These are phyloP conservation scores for Armadillidium nasatum DNA, from an alignment of 1,140 invertebrate genomes.

Conservation along the genomic window DNA sequence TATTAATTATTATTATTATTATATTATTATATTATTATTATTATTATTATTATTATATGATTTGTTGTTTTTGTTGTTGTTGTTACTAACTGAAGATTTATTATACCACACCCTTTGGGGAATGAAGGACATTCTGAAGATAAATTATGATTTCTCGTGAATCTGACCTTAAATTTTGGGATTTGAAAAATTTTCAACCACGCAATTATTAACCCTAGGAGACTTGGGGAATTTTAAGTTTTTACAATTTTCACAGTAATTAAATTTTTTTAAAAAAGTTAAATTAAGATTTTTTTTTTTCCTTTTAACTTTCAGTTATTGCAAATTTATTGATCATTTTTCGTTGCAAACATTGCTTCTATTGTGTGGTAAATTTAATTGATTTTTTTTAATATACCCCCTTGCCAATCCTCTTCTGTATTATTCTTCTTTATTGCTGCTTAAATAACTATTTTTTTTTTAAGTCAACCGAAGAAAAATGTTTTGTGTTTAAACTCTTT, in stretches of 20 bases:
- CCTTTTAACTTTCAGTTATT: too few relatives aligned
- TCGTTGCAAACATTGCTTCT: neutral
- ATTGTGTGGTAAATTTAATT: conserved; percentile 7
- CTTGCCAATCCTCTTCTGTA: too few relatives aligned
- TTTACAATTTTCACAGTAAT: too few relatives aligned
- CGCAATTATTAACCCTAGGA: neutral
- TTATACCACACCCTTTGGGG: neutral
- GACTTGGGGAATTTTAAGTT: too few relatives aligned
- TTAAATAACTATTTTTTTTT: too few relatives aligned
- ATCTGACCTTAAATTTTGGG: neutral
- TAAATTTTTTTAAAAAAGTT: too few relatives aligned
- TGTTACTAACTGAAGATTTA: neutral
- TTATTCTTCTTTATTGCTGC: too few relatives aligned
- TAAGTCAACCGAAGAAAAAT: too few relatives aligned
- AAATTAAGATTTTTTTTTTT: too few relatives aligned
- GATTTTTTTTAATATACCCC: neutral
- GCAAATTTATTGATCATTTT: too few relatives aligned
- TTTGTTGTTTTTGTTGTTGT: neutral
- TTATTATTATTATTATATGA: neutral
- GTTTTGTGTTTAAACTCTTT: too few relatives aligned
- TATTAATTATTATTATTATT: neutral
- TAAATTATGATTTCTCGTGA: neutral
- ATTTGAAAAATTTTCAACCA: neutral
- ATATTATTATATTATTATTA: neutral
- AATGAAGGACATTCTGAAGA: too few relatives aligned